A percentile compares a stretch with the other conserved stretches of the same genome.
Conservation (phyloP, 2,888 invertebrate genomes). For the Trimorus sp. region DNA sequence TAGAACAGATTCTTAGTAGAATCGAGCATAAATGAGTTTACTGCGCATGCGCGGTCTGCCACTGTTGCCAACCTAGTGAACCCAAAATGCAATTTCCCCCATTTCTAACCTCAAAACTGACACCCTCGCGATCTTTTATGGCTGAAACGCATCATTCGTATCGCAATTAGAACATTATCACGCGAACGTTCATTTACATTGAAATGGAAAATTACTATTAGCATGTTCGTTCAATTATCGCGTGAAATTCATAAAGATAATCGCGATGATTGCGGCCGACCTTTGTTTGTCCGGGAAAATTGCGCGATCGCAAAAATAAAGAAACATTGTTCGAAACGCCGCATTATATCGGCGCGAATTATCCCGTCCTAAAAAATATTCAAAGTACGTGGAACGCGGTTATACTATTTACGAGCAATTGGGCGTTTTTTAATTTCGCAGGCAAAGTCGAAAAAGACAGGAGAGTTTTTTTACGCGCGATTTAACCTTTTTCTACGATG, state of each 20-base stretch:
- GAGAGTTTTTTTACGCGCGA: slow-evolving; percentile 13
- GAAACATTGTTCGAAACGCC: slow-evolving; percentile 17
- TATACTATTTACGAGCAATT: slow-evolving; percentile 16
- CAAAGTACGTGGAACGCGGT: slow-evolving; percentile 16
- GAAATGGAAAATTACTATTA: slow-evolving; percentile 19
- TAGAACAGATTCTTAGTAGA: too few relatives aligned
- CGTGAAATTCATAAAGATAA: slow-evolving; percentile 19
- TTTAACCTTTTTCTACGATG: slow-evolving; percentile 8
- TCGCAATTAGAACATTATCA: too few relatives aligned
- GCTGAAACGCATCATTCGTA: too few relatives aligned
- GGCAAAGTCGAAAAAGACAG: slow-evolving; percentile 13
- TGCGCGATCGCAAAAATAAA: slow-evolving; percentile 19
- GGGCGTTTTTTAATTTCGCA: slow-evolving; percentile 2
- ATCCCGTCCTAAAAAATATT: slow-evolving; percentile 20
- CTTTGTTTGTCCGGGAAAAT: slow-evolving; percentile 7
- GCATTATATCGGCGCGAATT: slow-evolving; percentile 14
- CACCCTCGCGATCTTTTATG: too few relatives aligned
- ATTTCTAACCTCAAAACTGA: too few relatives aligned
- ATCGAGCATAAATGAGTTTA: too few relatives aligned
- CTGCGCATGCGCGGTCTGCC: too few relatives aligned
- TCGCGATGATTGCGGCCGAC: slow-evolving; percentile 7
- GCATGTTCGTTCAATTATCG: slow-evolving; percentile 4
- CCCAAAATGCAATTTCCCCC: too few relatives aligned
- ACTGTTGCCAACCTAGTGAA: too few relatives aligned
- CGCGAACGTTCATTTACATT: slow-evolving; percentile 21